Evolutionary conservation across 1,140 invertebrate species (phyloP), one percentile per base, ranked within the genome.

Genomic region (Metopolophium dirhodum): DNA sequence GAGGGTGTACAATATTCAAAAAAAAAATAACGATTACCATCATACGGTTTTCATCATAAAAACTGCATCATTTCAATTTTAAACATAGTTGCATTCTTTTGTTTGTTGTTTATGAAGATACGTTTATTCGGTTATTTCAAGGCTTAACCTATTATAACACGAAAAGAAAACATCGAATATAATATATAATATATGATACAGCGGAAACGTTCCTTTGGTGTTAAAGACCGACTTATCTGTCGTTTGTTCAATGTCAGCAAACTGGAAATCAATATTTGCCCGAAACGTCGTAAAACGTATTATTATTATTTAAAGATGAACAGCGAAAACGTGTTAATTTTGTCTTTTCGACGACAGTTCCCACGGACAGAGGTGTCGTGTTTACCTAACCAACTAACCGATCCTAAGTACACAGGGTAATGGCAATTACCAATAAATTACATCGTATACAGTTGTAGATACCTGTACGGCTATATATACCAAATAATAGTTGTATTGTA

Each of bases 311-410:
- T 85, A 49, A 57, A 92, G 77, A 92, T 57, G 91, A 92, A 86
- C 91, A 20, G 91, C 91, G 82, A 93, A 85, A 93, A 93, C 91
- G 82, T 93, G 91, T 93, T 93, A 93, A 93, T 93, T 92, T 93
- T 57, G 91, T 86, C 82, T 93, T 54, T 11, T 93, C 35, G 14
- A 51, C 37, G 91, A 85, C 91, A 85, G 82, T 93, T 93, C 91
- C 91, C 91, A 93, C 91, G 91, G 91, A 18, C 91, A 45, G 49
- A 57, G 47, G 82, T 85, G 82, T 30, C 26, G 91, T 93, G 37
- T 93, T 86, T 93, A 45, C 82, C n/a, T 20, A 85, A 93, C 82
- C 4, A 57, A 41, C 82, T 54, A 68, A 86, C 82, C 91, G 49
- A 93, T 93, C 91, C 91, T 93, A 26, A 45, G 91, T 37, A 93